Evolutionary conservation across 2,797 vertebrate genomes (phyloP).

Genomic region (Coilia nasus): DNA sequence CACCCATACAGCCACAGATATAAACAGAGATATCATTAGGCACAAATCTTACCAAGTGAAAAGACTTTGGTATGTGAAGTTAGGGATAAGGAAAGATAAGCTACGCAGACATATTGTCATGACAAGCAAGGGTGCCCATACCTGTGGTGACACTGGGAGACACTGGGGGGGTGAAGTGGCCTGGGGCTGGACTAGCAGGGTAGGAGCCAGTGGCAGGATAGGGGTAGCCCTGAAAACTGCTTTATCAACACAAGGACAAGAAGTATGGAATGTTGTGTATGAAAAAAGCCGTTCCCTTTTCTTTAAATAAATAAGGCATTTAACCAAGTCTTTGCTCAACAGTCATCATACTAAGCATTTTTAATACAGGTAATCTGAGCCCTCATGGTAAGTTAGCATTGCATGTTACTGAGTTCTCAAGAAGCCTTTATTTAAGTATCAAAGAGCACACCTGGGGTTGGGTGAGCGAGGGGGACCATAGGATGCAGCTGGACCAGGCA

Average conservation of each 20-base stretch:
- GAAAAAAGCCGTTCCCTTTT: neutral
- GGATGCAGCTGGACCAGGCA: slow-evolving; percentile 85
- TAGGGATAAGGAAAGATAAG: neutral
- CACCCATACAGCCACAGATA: neutral
- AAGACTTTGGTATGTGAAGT: neutral
- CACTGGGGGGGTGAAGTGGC: slow-evolving; percentile 81
- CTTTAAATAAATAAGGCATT: neutral
- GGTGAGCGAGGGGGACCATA: slow-evolving; percentile 78
- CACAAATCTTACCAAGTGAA: neutral
- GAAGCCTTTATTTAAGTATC: neutral
- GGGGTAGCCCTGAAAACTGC: slow-evolving; percentile 86
- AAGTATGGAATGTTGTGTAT: slow-evolving; percentile 19
- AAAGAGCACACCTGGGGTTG: slow-evolving; percentile 83
- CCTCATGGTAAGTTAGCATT: neutral
- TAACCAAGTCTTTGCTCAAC: neutral
- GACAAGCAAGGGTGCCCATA: neutral
- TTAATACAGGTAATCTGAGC: neutral
- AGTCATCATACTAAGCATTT: neutral
- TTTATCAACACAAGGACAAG: slow-evolving; percentile 42
- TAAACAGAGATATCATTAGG: neutral
- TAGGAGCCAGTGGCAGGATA: slow-evolving; percentile 84
- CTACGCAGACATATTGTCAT: neutral
- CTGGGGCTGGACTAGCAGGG: slow-evolving; percentile 82
- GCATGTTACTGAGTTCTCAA: neutral
- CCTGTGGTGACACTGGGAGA: slow-evolving; percentile 50